Evolutionary conservation across 2,888 invertebrate species (phyloP), one percentile per base, ranked within the genome.

Genomic region (Amblyjoppa fuscipennis): DNA sequence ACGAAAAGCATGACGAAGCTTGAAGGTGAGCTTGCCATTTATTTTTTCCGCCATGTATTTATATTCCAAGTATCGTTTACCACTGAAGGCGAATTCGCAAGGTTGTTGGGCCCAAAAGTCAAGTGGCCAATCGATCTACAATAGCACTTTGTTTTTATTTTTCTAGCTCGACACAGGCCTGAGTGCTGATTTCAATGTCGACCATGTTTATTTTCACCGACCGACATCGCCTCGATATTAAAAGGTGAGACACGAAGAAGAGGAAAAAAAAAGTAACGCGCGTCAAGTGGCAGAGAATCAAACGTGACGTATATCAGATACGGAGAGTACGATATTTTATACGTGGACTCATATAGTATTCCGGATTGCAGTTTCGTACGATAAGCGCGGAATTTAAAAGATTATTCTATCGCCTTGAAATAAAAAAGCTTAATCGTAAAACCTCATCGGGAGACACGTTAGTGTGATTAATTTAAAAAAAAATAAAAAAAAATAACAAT

Each of bases 231-330:
- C 20, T 56, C 25, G 13, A 25, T 59, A 9, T 59, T 59, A 59
- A 3, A 13, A 28, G 4, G 59, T 59, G 11, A 59, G 59, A 25
- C 16, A n/a, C n/a, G n/a, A 80, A 38, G 59, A 45, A 28, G 73
- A 38, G 59, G 31, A 28, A 3, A 16, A 41, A 28, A 11, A 20
- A 69, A 56, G 20, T 20, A 69, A 38, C 25, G 34, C 16, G n/a
- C 66, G 53, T 38, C 68, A 9, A 51, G 7, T n/a, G 31, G 11
- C 31, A 4, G 64, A 70, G 34, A 34, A 51, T 20, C 20, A 61
- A 64, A 74, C 74, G 90, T 90, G 90, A 89, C 86, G 89, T 79
- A 84, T 89, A 90, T 89, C 90, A 90, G 90, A 90, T 90, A 34
- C 75, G 75, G n/a, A 31, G 16, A 45, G 13, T 45, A 49, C 9